Evolutionary conservation across 2,888 invertebrate genomes (phyloP).

Genomic region (Lissocephala sabroskyi): DNA sequence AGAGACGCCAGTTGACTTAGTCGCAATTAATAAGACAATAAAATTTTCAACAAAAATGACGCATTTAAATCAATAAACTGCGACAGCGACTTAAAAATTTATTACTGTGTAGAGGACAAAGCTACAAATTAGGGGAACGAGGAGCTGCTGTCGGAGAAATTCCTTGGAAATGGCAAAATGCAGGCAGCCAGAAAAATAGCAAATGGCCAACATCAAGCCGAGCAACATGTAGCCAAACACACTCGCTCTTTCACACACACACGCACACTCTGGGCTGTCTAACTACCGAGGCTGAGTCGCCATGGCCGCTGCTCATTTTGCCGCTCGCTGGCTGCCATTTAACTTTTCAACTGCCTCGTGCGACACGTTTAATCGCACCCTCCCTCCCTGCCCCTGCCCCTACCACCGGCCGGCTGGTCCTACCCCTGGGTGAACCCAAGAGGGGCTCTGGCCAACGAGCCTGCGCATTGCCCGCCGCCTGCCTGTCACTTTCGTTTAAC

Average conservation of each 20-base stretch:
- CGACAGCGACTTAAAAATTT: too few species aligned
- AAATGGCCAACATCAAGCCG: slow-evolving; percentile 24
- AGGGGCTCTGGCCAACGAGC: slow-evolving; percentile 23
- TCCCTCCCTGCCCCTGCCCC: slow-evolving; percentile 1
- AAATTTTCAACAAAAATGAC: slow-evolving; percentile 5
- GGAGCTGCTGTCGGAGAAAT: too few species aligned
- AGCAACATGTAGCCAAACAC: slow-evolving; percentile 15
- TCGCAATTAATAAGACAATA: slow-evolving; percentile 4
- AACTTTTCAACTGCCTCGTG: slow-evolving; percentile 59
- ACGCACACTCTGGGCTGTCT: slow-evolving; percentile 37
- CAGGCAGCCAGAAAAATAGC: slow-evolving; percentile 15
- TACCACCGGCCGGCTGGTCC: too few species aligned
- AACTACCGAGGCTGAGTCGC: too few species aligned
- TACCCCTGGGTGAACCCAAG: slow-evolving; percentile 1
- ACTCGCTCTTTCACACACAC: slow-evolving; percentile 5
- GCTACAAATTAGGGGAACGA: slow-evolving; percentile 5
- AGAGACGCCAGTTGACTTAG: slow-evolving; percentile 14
- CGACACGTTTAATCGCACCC: slow-evolving; percentile 57
- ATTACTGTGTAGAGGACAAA: slow-evolving; percentile 5
- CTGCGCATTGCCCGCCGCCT: slow-evolving; percentile 28
- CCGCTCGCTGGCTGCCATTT: slow-evolving; percentile 47
- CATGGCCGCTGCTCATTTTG: slow-evolving; percentile 52
- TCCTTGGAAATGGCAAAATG: slow-evolving; percentile 7
- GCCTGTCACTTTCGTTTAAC: slow-evolving; percentile 65
- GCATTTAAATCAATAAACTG: slow-evolving; percentile 1